Conservation (phyloP, 2,888 invertebrate genomes). For the Nemotelus pantherinus region DNA sequence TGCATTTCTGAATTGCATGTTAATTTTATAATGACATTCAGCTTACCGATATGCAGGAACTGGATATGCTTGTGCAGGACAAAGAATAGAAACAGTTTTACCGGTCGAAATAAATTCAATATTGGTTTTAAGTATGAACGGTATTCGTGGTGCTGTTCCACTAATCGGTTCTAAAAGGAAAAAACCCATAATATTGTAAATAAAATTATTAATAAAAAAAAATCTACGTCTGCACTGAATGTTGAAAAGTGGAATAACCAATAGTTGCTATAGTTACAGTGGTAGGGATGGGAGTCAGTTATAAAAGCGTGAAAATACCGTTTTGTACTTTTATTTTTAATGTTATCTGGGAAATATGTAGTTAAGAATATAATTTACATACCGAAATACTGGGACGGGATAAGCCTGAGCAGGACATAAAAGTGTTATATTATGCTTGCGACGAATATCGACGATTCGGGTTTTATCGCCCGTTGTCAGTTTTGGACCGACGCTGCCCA, state of each 20-base stretch:
- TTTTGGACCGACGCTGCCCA: slow-evolving; percentile 68
- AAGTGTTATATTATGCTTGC: slow-evolving; percentile 60
- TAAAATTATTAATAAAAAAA: no score
- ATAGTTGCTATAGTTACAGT: no score
- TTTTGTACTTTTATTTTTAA: no score
- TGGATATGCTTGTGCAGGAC: slow-evolving; percentile 73
- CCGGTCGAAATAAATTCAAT: slow-evolving; percentile 55
- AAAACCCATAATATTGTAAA: no score
- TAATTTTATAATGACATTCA: neutral
- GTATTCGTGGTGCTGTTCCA: slow-evolving; percentile 75
- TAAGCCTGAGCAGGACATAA: slow-evolving; percentile 73
- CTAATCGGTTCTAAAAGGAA: slow-evolving; percentile 70
- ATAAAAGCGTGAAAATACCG: no score
- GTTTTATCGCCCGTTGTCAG: slow-evolving; percentile 75
- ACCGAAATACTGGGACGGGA: slow-evolving; percentile 78
- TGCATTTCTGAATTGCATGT: no score
- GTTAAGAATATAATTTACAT: slow-evolving; percentile 62
- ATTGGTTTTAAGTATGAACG: slow-evolving; percentile 64
- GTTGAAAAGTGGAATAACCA: no score
- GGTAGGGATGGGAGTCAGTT: no score
- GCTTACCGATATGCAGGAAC: slow-evolving; percentile 70
- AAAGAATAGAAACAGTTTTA: slow-evolving; percentile 66
- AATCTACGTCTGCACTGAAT: no score
- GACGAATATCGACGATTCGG: slow-evolving; percentile 55
- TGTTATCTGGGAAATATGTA: no score